Evolutionary conservation across 2,797 vertebrate genomes (phyloP), one percentile per base, ranked within the genome.

Genomic region (Propithecus perrieri): DNA sequence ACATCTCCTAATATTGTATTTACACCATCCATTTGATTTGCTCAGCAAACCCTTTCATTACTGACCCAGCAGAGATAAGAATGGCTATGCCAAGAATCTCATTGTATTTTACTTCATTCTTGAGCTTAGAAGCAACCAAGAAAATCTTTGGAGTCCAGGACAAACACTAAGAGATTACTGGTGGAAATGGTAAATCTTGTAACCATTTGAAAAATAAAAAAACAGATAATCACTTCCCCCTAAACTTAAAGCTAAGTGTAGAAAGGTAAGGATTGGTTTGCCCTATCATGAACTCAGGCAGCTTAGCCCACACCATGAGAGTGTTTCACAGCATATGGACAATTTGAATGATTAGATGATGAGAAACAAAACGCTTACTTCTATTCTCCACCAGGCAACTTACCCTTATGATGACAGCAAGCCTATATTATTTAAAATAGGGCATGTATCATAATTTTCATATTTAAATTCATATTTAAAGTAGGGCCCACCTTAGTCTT

Each of bases 21-120:
- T 91, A 74, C 11, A 89, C 38, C n/a, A 61, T 57, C 95, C 84
- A 84, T 89, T 95, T 96, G 65, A 84, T 89, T 95, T 96, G 65
- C 84, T 97, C 76, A 93, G 53, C 48, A 86, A 96, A 91, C 35
- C 33, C 63, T 75, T 94, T 96, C 61, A 85, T 78, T 79, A 92
- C 10, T 91, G 43, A 89, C 24, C 53, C 71, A 89, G 57, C 33
- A 80, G 67, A 86, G 71, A 94, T 75, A 92, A 93, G 88, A 24
- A 83, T 61, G 71, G 28, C 90, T n/a, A 53, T 74, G 20, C 46
- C 74, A 75, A 65, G 59, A 91, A 96, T 85, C n/a, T 63, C 41
- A 83, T 0, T 48, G 50, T 48, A 53, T 85, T 90, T 80, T 71
- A 38, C 59, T 93, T 89, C 35, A 76, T 90, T 75, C 74, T 83